Percentiles rank a stretch among this genome's conserved stretches.
Evolutionary conservation across 2,888 invertebrate genomes (phyloP).

Genomic region (Lasioglossum vierecki): DNA sequence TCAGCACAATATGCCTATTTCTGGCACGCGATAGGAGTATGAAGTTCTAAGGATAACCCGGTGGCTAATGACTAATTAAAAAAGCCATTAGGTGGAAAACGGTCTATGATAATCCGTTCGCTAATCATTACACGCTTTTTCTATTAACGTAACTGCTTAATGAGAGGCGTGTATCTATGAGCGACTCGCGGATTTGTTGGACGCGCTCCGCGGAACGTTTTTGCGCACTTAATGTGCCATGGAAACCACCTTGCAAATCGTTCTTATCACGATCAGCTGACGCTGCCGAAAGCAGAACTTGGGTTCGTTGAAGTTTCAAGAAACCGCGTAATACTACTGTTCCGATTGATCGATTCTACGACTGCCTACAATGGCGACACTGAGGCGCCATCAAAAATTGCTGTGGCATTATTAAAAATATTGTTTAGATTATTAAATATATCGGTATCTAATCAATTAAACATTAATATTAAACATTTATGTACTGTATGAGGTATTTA

Average conservation of each 20-base stretch:
- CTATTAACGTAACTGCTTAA: conserved; percentile 27
- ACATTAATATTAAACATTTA: too few species aligned
- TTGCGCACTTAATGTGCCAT: conserved; percentile 17
- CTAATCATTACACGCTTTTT: conserved; percentile 33
- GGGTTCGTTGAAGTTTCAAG: not conserved
- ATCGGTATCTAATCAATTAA: too few species aligned
- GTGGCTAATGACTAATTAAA: conserved; percentile 27
- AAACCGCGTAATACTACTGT: not conserved
- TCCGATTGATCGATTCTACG: not conserved
- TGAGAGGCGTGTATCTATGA: not conserved
- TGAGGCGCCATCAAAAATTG: too few species aligned
- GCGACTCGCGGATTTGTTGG: not conserved
- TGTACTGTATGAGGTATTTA: too few species aligned
- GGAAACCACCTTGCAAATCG: conserved; percentile 5
- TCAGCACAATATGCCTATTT: not conserved
- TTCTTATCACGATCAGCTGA: not conserved
- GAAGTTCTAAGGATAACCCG: conserved; percentile 13
- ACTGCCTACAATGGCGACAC: not conserved
- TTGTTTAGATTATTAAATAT: too few species aligned
- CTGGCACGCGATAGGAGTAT: not conserved
- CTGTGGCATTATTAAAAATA: too few species aligned
- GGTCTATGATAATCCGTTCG: not conserved
- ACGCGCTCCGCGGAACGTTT: conserved; percentile 14
- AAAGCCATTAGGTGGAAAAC: conserved; percentile 17
- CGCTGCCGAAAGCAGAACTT: not conserved